Percentiles rank a stretch among this genome's conserved stretches.
These are phyloP conservation scores for Regulus satrapa DNA, from an alignment of 2,113 vertebrate species.

Conservation along the genomic window DNA sequence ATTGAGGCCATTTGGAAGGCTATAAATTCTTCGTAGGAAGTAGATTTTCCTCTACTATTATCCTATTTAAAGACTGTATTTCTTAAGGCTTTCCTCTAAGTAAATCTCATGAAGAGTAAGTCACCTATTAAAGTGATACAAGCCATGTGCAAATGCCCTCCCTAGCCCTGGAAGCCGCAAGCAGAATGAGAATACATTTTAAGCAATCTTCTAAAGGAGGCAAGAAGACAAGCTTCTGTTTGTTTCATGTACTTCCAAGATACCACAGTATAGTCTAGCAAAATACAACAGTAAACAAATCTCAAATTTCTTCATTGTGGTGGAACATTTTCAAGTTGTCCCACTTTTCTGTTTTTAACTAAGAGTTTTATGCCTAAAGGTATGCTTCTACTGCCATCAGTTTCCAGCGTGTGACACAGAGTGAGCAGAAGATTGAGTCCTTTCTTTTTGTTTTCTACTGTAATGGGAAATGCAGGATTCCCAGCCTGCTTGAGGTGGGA, in stretches of 20 bases:
- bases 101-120: neutral
- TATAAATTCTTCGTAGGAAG: slow-evolving; percentile 17
- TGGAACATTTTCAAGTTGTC: neutral
- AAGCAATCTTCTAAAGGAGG: neutral
- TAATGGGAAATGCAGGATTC: neutral
- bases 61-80: neutral
- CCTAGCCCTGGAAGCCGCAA: neutral
- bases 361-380: neutral
- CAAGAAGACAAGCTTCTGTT: neutral
- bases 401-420: accelerated
- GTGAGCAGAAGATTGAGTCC: neutral
- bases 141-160: neutral
- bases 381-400: neutral
- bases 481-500: neutral
- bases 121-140: neutral
- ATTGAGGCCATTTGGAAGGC: neutral
- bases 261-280: neutral
- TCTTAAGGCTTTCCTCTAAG: neutral
- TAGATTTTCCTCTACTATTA: neutral
- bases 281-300: neutral
- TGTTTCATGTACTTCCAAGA: neutral
- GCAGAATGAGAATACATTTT: neutral
- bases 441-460: neutral
- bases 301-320: neutral
- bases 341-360: neutral